Conservation (phyloP, 2,888 invertebrate species). For the Pterobdella sp. region DNA sequence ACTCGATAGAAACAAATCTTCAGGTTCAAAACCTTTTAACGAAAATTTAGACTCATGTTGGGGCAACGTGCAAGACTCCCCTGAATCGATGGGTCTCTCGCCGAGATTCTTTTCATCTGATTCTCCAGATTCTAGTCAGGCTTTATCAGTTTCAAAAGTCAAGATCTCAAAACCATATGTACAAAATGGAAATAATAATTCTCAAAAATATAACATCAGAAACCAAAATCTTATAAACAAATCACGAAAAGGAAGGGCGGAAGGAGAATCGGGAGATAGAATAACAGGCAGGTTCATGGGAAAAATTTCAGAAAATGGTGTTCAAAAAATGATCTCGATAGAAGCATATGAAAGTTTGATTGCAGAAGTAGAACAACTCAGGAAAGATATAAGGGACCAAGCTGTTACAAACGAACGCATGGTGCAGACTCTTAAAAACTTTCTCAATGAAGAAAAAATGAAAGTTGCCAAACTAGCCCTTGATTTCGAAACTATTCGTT, state of each 20-base stretch:
- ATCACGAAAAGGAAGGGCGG: background rate
- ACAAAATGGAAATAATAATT: no score
- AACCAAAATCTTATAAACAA: background rate
- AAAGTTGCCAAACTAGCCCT: conserved; percentile 1
- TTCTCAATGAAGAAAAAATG: conserved; percentile 17
- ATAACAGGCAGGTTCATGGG: background rate
- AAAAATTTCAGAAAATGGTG: background rate
- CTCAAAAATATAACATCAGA: background rate
- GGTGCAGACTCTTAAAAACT: conserved; percentile 27
- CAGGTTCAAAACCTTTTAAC: background rate
- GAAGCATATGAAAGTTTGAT: conserved; percentile 20
- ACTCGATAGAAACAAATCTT: background rate
- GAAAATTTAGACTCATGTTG: conserved; percentile 3
- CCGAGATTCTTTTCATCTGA: background rate
- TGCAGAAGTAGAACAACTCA: background rate
- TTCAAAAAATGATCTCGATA: background rate
- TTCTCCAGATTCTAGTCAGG: background rate
- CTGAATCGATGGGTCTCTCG: background rate
- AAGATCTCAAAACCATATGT: background rate
- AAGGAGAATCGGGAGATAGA: background rate
- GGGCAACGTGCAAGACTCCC: conserved; percentile 9
- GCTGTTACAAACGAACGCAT: conserved; percentile 26
- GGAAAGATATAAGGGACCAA: conserved; percentile 20
- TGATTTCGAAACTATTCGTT: conserved; percentile 14
- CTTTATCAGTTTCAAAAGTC: background rate